Evolutionary conservation across 1,140 invertebrate genomes (phyloP).

Genomic region (Macrosteles quadrilineatus): DNA sequence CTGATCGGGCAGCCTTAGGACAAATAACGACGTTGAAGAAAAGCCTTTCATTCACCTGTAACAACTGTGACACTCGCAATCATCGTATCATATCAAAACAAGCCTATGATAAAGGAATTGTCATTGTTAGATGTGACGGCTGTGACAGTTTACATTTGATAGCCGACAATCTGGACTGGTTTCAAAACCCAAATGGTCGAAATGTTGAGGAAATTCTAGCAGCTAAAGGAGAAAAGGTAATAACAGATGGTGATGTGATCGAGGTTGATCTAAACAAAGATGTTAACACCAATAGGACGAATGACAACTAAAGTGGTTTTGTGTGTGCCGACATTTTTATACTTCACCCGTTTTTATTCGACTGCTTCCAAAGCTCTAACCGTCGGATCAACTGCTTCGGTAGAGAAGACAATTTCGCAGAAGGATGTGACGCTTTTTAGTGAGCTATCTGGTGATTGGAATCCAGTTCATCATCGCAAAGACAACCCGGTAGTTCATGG

Average conservation of each 20-base stretch:
- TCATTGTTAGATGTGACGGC: conserved; percentile 27
- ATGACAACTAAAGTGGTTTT: too few species aligned
- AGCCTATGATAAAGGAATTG: conserved; percentile 28
- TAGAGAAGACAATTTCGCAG: conserved; percentile 61
- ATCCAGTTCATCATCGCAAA: conserved; percentile 66
- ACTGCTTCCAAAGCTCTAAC: not conserved
- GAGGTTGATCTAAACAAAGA: too few species aligned
- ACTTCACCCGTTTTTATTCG: not conserved
- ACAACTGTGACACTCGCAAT: conserved; percentile 30
- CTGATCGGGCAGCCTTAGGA: too few species aligned
- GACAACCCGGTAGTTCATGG: conserved; percentile 58
- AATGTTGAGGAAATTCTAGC: conserved; percentile 32
- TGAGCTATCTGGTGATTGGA: conserved; percentile 72
- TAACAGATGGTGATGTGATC: not conserved
- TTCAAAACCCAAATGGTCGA: conserved; percentile 11
- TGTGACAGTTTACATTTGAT: conserved; percentile 30
- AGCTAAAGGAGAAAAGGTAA: conserved; percentile 28
- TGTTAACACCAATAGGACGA: too few species aligned
- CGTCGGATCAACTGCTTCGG: not conserved
- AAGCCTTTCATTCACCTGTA: conserved; percentile 21
- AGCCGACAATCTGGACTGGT: conserved; percentile 32
- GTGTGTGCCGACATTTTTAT: not conserved
- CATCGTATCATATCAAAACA: conserved; percentile 26
- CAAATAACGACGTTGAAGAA: not conserved
- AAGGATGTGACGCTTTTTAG: conserved; percentile 70